phyloP scores from a whole-genome alignment of 2,113 vertebrate species.

The Gopherus evgoodei region DNA sequence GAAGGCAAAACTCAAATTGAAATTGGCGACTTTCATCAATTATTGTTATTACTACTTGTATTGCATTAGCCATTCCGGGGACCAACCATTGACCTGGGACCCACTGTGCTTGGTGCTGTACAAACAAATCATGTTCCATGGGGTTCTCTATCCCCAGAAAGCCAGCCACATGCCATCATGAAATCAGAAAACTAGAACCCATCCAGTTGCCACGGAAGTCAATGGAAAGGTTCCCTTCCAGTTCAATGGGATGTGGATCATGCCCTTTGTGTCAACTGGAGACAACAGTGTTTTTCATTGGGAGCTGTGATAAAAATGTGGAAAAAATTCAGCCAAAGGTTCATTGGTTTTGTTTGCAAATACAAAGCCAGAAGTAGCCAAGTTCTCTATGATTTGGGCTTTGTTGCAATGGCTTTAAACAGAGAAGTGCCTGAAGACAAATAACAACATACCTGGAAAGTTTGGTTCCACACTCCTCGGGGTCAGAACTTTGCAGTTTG shows the following conservation, averaged over 20 bases:
- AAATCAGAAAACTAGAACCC: background rate
- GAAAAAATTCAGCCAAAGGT: background rate
- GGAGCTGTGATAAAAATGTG: background rate
- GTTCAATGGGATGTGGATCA: no score
- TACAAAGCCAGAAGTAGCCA: background rate
- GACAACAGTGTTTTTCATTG: background rate
- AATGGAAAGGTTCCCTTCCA: background rate
- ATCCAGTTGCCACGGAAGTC: background rate
- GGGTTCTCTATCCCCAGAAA: background rate
- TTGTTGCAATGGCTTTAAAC: background rate
- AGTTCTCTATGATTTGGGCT: accelerated
- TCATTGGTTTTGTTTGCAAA: background rate
- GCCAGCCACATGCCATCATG: background rate
- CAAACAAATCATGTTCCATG: background rate
- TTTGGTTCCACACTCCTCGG: background rate
- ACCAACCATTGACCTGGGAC: background rate
- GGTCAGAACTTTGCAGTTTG: background rate
- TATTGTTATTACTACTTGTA: background rate
- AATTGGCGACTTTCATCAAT: background rate
- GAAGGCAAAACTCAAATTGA: background rate
- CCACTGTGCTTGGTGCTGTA: background rate
- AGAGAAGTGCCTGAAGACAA: background rate
- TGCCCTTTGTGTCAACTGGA: background rate
- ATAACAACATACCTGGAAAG: background rate
- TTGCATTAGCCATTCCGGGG: background rate